Evolutionary conservation across 2,113 vertebrate species (phyloP), one percentile per base, ranked within the genome.

Genomic region (Strix uralensis): DNA sequence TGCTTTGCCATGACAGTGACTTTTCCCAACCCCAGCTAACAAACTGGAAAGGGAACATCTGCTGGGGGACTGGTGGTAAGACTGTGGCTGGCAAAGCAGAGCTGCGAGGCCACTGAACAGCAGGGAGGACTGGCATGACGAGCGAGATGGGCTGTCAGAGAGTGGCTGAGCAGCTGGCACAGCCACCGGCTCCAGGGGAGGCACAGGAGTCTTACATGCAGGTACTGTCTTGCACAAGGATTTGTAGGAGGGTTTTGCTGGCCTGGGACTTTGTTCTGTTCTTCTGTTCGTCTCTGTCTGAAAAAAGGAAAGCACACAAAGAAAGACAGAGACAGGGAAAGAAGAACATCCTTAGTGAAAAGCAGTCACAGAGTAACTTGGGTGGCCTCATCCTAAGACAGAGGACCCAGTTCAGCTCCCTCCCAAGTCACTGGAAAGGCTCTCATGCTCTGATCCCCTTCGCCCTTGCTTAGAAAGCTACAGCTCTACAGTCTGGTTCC

Each of bases 1-100:
- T 9, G 3, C 25, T 75, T 77, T 82, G 23, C 44, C 0, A 0
- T 15, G 13, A 22, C 2, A 0, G 15, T 47, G 65, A 71, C 52
- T 52, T 87, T 89, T 71, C 22, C 78, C 38, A 34, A 26, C 19
- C 27, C 23, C 63, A 75, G 67, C 52, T 29, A 69, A 61, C 59
- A 91, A 88, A 54, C 32, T 65, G 52, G 23, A 42, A 84, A 73
- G n/a, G 40, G 23, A 75, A 86, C 44, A 66, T 62, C 81, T 95
- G 63, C 44, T 72, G 29, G 30, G 19, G 10, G 4, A 40, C 73
- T 34, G 26, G 11, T 63, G 49, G 44, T 69, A 78, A 67, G 16
- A 77, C 10, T 0, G 0, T 32, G 57, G 52, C 8, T 0, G 0
- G 20, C 0, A 0, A 46, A 36, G 54, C 57, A 46, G 55, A 84